A percentile compares a stretch with the other conserved stretches of the same genome.
Conservation (phyloP, 2,797 vertebrate genomes). For the Brachyalestes nurse region DNA sequence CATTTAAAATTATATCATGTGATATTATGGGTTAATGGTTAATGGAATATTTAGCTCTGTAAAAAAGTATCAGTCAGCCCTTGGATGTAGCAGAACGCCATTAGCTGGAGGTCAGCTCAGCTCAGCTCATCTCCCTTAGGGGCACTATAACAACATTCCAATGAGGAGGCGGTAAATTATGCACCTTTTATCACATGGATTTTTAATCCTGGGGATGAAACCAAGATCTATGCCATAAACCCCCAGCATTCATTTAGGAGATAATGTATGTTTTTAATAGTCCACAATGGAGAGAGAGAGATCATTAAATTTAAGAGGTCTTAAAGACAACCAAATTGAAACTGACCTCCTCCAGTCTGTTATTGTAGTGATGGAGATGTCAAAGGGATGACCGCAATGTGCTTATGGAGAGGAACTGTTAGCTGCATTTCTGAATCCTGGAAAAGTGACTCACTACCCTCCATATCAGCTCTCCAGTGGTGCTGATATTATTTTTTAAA, state of each 20-base stretch:
- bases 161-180: constrained; percentile 47
- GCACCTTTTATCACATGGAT: constrained; percentile 46
- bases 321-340: constrained; percentile 72
- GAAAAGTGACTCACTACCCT: too few species aligned
- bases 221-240: constrained; percentile 62
- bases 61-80: not conserved
- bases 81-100: not conserved
- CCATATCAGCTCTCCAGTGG: too few species aligned
- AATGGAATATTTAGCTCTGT: too few species aligned
- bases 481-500: too few species aligned
- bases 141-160: constrained; percentile 46
- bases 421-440: too few species aligned
- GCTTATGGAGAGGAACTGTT: not conserved
- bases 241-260: constrained; percentile 57
- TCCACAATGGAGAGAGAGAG: constrained; percentile 56
- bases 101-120: constrained; percentile 49
- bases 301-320: constrained; percentile 73
- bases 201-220: constrained; percentile 51
- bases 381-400: not conserved
- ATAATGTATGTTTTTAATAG: constrained; percentile 63
- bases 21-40: too few species aligned
- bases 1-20: too few species aligned
- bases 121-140: constrained; percentile 45
- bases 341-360: constrained; percentile 70
- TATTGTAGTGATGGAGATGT: constrained; percentile 54